Evolutionary conservation across 53 echinoderm and acorn worm species (phyloP), one percentile per base, ranked within the genome.

Genomic region (Astropecten irregularis): DNA sequence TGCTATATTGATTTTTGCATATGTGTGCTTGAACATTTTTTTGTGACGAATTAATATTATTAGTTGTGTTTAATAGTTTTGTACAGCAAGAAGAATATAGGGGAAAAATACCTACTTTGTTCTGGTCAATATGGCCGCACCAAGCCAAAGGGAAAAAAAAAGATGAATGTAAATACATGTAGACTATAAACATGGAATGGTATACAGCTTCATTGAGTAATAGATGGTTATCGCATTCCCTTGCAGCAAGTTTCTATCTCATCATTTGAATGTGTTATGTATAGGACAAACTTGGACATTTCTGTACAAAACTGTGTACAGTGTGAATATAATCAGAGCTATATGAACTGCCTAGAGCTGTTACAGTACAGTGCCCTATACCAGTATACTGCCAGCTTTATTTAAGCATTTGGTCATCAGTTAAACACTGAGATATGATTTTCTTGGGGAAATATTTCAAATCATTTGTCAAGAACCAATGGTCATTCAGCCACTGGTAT

Each of bases 11-110:
- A 20, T 56, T 79, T 76, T 76, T 58, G 76, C 58, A 76, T 76
- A 57, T 76, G 76, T 76, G 76, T 76, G 76, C 76, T 76, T 56
- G 18, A 57, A 71, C 26, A 71, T n/a, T n/a, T n/a, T n/a, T n/a
- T n/a, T n/a, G n/a, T n/a, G n/a, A 71, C 28, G 52, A 22, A 26
- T 35, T 57, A 55, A 22, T 55, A 18, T 7, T 29, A 39, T 76
- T 7, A 56, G 1, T 58, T 76, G 36, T 21, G 35, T 54, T 53
- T 39, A n/a, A n/a, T n/a, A 57, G 76, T 76, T 25, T 57, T 57
- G 76, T 57, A 76, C 57, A 76, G 58, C 38, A 76, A 30, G n/a
- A n/a, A n/a, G n/a, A n/a, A n/a, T n/a, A n/a, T n/a, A n/a, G n/a
- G n/a, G n/a, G n/a, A n/a, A n/a, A n/a, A n/a, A n/a, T n/a, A n/a